Evolutionary conservation across 2,888 invertebrate genomes (phyloP).

Genomic region (Cerastoderma edule): DNA sequence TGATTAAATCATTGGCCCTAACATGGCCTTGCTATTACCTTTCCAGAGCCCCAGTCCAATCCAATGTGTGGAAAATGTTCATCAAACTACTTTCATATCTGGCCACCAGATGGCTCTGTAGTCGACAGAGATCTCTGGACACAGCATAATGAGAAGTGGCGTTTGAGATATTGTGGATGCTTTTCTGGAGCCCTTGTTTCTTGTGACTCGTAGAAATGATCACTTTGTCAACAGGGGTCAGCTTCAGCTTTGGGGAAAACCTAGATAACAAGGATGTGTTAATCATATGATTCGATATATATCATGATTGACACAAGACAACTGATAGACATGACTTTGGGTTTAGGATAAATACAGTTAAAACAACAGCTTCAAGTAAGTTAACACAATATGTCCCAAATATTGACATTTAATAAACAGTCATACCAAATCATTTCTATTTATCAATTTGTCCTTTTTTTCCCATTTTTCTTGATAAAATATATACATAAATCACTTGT

Average conservation of each 20-base stretch:
- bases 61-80: constrained; percentile 66
- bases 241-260: constrained; percentile 69
- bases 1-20: no score
- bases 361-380: no score
- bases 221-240: constrained; percentile 69
- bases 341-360: no score
- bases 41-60: constrained; percentile 75
- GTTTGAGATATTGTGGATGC: constrained; percentile 74
- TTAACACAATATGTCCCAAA: no score
- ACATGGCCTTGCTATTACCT: constrained; percentile 77
- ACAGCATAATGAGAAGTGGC: constrained; percentile 79
- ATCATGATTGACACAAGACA: background rate
- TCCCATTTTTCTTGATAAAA: no score
- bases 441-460: no score
- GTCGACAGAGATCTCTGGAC: constrained; percentile 64
- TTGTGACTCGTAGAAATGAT: constrained; percentile 71
- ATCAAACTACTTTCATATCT: constrained; percentile 55
- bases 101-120: constrained; percentile 68
- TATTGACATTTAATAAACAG: no score
- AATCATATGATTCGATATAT: no score
- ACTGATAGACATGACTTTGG: no score
- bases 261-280: no score
- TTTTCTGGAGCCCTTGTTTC: constrained; percentile 71
- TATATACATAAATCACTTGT: no score
- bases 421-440: no score